phyloP scores from a whole-genome alignment of 2,888 invertebrate species.

The Exocentrus adspersus region DNA sequence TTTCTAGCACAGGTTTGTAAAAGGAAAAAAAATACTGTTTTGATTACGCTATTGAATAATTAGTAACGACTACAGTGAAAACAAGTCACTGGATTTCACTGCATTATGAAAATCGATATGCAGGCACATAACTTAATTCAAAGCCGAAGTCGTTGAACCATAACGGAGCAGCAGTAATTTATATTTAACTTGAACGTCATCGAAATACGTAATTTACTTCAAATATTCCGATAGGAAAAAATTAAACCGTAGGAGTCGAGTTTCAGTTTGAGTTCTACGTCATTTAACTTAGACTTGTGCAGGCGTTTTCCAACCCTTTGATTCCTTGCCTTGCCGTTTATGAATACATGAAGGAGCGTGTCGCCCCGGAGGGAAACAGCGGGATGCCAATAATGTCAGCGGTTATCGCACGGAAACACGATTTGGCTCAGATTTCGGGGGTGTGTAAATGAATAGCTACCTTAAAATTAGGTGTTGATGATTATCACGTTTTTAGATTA shows the following conservation, averaged over 20 bases:
- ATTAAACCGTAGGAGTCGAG: not conserved
- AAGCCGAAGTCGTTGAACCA: conserved; percentile 8
- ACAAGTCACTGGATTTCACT: too few species aligned
- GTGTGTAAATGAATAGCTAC: not conserved
- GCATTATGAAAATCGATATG: not conserved
- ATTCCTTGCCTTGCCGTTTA: conserved; percentile 10
- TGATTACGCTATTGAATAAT: too few species aligned
- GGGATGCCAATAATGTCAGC: conserved; percentile 10
- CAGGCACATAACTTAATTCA: conserved; percentile 10
- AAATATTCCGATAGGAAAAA: conserved; percentile 21
- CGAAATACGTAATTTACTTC: conserved; percentile 11
- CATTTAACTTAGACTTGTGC: conserved; percentile 16
- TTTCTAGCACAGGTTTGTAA: too few species aligned
- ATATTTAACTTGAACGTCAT: conserved; percentile 12
- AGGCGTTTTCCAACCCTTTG: conserved; percentile 22
- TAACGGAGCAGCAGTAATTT: conserved; percentile 2
- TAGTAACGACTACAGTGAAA: too few species aligned
- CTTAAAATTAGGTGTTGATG: not conserved
- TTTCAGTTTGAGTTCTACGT: conserved; percentile 24
- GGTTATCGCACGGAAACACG: not conserved
- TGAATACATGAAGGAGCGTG: conserved; percentile 8
- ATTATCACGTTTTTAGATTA: not conserved
- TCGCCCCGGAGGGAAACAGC: not conserved
- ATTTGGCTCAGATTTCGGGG: not conserved
- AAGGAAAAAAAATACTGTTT: too few species aligned